Base-by-base conservation (phyloP, 2,797 vertebrate genomes). In the Toxotes lorentzi region DNA sequence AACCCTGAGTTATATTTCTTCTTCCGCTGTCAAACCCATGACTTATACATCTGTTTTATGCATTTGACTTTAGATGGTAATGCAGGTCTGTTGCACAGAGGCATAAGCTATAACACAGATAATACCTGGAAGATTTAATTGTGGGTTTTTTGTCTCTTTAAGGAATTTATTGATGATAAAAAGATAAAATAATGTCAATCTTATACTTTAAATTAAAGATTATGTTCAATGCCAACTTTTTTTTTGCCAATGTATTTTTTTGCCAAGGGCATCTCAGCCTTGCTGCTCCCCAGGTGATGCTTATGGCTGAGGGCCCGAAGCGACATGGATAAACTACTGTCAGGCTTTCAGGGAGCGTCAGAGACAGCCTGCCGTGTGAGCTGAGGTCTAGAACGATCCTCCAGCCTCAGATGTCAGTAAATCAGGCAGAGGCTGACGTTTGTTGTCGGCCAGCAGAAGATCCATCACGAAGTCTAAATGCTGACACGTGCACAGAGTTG, bases 371-470 rank as follows among this genome's bases (percentile, higher is more conserved):
- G 27, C 75, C 1, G 10, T 27, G 61, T 24, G 70, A 73, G 78
- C 27, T 0, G 32, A 56, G 56, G 35, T 50, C 59, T 19, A 34
- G 58, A 87, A 16, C 10, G 63, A 87, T 82, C 62, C 62, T 68
- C 64, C 82, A 83, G 80, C 56, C 17, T 54, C 58, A 27, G 4
- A 5, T 27, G 64, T 38, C 76, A 4, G 47, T 76, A 77, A 88
- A 86, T 84, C 79, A 82, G 13, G 14, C 62, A 7, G 6, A 71
- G 2, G 3, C 35, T 75, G 68, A 63, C n/a, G 9, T 57, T 13
- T 10, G 27, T 5, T 67, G 78, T 38, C 2, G 11, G 62, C 38
- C 78, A 27, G 12, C 35, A 35, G 51, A 43, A 30, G 23, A 62
- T 30, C 24, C 13, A 27, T 23, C 50, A 35, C 13, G 11, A 7